These are phyloP conservation scores for Cerastoderma edule DNA, from an alignment of 2,888 invertebrate genomes.

Conservation along the genomic window DNA sequence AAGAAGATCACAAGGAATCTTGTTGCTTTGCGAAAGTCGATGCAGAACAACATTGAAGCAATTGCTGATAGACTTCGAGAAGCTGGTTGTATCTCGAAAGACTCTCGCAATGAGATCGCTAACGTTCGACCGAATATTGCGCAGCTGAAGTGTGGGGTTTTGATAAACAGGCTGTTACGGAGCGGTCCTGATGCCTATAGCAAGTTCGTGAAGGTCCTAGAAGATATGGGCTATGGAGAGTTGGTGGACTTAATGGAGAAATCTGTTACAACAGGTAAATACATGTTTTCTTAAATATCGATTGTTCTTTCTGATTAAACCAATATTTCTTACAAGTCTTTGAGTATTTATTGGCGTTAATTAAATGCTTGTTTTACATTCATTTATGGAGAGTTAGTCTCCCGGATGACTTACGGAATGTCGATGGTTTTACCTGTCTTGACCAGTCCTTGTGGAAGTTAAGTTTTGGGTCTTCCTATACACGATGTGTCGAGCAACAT, in stretches of 20 bases:
- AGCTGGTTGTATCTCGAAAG: constrained; percentile 27
- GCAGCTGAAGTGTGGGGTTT: constrained; percentile 41
- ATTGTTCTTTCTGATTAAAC: too few relatives aligned
- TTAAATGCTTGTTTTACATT: too few relatives aligned
- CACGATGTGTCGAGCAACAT: too few relatives aligned
- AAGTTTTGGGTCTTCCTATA: too few relatives aligned
- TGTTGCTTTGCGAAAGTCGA: constrained; percentile 31
- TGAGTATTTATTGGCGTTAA: too few relatives aligned
- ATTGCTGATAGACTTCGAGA: constrained; percentile 33
- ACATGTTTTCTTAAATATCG: too few relatives aligned
- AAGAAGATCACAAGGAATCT: constrained; percentile 52
- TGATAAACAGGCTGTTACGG: constrained; percentile 46
- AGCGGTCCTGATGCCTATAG: constrained; percentile 42
- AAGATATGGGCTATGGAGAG: constrained; percentile 33
- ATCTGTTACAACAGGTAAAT: constrained; percentile 32
- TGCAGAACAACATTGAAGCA: constrained; percentile 39
- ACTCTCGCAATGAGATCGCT: constrained; percentile 29
- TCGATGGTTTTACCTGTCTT: too few relatives aligned
- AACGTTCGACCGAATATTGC: constrained; percentile 23
- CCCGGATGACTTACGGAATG: too few relatives aligned
- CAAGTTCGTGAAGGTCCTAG: constrained; percentile 40
- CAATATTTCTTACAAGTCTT: too few relatives aligned
- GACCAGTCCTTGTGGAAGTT: too few relatives aligned
- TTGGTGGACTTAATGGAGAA: constrained; percentile 40
- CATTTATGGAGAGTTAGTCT: too few relatives aligned